Percentiles rank a stretch among this genome's conserved stretches.
Conservation (phyloP, 1,140 invertebrate species). For the Metopolophium dirhodum region DNA sequence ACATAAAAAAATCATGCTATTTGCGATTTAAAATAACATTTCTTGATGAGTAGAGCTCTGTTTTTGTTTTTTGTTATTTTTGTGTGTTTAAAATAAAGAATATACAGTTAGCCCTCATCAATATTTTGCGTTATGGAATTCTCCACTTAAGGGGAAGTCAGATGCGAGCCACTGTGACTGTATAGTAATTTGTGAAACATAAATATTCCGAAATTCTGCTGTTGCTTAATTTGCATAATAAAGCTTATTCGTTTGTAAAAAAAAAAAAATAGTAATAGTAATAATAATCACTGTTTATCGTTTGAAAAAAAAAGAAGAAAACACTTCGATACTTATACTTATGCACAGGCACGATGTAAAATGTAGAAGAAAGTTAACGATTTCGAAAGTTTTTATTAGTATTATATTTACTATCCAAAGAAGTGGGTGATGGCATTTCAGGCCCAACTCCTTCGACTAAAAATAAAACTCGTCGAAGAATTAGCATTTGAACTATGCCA, state of each 20-base stretch:
- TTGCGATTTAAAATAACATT: neutral
- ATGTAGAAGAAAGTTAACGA: neutral
- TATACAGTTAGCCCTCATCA: neutral
- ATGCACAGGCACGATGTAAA: neutral
- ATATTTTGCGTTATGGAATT: neutral
- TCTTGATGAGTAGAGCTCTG: neutral
- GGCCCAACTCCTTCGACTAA: neutral
- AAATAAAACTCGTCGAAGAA: neutral
- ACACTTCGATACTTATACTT: neutral
- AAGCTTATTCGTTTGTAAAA: neutral
- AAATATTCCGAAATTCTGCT: neutral
- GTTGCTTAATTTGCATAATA: neutral
- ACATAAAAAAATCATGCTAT: neutral
- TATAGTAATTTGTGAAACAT: slow-evolving; percentile 18
- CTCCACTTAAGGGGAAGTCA: neutral
- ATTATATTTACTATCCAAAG: neutral
- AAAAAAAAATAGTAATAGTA: neutral
- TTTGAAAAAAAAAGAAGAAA: neutral
- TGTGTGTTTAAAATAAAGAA: neutral
- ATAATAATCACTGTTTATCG: slow-evolving; percentile 1
- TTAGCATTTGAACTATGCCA: neutral
- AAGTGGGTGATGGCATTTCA: neutral
- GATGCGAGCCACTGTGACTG: neutral
- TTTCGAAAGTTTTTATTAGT: neutral
- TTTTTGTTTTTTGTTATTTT: neutral